A percentile compares a stretch with the other conserved stretches of the same genome.
Evolutionary conservation across 2,113 vertebrate genomes (phyloP).

Genomic region (Siphamia tubifer): DNA sequence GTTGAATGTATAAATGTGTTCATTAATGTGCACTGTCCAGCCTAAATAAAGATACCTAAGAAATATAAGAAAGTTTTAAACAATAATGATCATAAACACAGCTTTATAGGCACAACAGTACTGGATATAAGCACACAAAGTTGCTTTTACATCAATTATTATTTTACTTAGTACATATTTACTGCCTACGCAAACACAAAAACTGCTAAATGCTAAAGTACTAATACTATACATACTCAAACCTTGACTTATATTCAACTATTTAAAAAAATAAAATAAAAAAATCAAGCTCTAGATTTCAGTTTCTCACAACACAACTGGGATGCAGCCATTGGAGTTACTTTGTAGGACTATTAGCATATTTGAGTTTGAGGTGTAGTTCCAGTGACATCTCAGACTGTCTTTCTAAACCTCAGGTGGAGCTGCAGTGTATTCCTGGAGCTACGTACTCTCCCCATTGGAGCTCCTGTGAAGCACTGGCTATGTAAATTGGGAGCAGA

Average conservation of each 20-base stretch:
- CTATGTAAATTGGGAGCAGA: constrained; percentile 71
- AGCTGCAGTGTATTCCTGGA: constrained; percentile 39
- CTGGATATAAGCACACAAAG: too few species aligned
- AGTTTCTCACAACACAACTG: constrained; percentile 21
- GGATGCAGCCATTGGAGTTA: constrained; percentile 40
- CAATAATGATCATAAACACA: too few species aligned
- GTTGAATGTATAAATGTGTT: too few species aligned
- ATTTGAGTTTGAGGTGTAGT: constrained; percentile 66
- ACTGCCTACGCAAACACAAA: not conserved
- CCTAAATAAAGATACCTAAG: too few species aligned
- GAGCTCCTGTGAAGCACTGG: constrained; percentile 47
- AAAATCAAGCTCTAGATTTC: constrained; percentile 20
- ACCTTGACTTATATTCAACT: constrained; percentile 19
- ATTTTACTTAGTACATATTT: too few species aligned
- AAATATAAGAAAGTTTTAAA: too few species aligned
- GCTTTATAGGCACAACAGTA: too few species aligned
- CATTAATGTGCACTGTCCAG: too few species aligned
- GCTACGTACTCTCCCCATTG: constrained; percentile 46
- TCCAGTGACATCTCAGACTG: constrained; percentile 68
- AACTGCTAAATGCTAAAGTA: not conserved
- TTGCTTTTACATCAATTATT: too few species aligned
- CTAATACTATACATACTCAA: constrained; percentile 4
- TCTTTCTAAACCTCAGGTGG: constrained; percentile 66
- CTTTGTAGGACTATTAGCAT: constrained; percentile 58
- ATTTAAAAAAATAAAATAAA: too few species aligned